Evolutionary conservation across 2,797 vertebrate species (phyloP).

Genomic region (Crax fasciolata): DNA sequence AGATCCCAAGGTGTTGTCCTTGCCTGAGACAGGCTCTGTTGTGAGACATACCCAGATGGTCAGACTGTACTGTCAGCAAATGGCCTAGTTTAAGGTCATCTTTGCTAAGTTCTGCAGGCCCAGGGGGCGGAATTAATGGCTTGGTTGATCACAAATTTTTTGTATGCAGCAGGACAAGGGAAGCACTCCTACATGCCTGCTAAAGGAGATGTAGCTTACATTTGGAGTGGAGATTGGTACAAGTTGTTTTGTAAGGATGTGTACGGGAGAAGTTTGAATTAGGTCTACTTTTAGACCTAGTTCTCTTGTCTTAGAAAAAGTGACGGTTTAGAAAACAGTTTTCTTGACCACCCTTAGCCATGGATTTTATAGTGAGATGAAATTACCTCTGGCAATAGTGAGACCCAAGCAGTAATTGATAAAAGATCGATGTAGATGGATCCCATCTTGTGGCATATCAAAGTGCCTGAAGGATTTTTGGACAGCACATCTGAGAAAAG

Average conservation of each 20-base stretch:
- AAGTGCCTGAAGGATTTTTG: neutral
- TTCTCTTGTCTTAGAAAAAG: neutral
- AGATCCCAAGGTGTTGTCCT: neutral
- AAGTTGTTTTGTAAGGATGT: neutral
- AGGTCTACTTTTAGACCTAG: neutral
- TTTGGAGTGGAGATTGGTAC: neutral
- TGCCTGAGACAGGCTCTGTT: neutral
- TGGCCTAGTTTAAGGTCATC: conserved; percentile 15
- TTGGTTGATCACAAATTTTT: conserved; percentile 18
- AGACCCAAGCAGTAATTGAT: neutral
- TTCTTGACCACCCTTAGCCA: neutral
- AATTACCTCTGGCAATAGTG: fast-evolving
- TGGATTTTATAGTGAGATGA: neutral
- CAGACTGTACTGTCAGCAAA: neutral
- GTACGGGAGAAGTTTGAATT: neutral
- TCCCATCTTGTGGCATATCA: neutral
- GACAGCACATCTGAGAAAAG: neutral
- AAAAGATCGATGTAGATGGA: neutral
- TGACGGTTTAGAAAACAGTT: neutral
- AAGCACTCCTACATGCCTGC: neutral
- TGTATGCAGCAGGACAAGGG: conserved; percentile 12
- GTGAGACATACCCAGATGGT: neutral
- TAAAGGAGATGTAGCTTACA: neutral
- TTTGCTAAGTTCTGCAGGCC: conserved; percentile 25
- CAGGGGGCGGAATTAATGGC: conserved; percentile 36